phyloP scores from a whole-genome alignment of 2,888 invertebrate species.

The Fragum sueziense region DNA sequence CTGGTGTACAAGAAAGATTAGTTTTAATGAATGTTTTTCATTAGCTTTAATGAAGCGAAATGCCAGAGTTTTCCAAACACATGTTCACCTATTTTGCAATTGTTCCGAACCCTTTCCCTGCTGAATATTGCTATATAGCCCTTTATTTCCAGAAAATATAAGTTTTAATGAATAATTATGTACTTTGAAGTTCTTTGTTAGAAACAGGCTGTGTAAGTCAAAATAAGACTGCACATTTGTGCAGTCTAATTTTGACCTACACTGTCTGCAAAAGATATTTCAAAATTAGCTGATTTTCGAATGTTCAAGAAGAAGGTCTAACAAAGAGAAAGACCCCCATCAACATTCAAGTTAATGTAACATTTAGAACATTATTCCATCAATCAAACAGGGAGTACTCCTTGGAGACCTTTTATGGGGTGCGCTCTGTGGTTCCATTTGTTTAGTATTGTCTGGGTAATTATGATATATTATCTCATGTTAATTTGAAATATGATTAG shows the following conservation, averaged over 20 bases:
- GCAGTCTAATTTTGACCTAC: too few species aligned
- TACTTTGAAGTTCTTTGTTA: too few species aligned
- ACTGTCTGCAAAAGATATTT: too few species aligned
- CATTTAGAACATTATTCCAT: constrained; percentile 18
- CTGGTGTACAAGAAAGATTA: constrained; percentile 19
- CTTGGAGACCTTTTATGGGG: not conserved
- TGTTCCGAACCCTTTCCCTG: not conserved
- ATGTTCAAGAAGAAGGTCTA: too few species aligned
- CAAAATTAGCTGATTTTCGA: too few species aligned
- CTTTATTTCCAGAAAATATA: too few species aligned
- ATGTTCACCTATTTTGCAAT: constrained; percentile 42
- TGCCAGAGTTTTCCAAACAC: constrained; percentile 31
- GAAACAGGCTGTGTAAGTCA: too few species aligned
- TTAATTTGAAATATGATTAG: constrained; percentile 32
- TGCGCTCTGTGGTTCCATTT: not conserved
- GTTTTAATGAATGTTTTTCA: constrained; percentile 48
- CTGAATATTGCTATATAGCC: too few species aligned
- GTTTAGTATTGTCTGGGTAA: constrained; percentile 25
- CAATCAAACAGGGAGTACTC: not conserved
- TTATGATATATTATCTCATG: constrained; percentile 33
- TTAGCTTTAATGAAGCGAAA: constrained; percentile 53
- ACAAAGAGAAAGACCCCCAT: not conserved
- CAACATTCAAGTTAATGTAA: not conserved
- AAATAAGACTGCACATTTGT: too few species aligned
- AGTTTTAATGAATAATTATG: too few species aligned